These are phyloP conservation scores for Eristalinus sepulchralis DNA, from an alignment of 2,888 invertebrate species.

Conservation along the genomic window DNA sequence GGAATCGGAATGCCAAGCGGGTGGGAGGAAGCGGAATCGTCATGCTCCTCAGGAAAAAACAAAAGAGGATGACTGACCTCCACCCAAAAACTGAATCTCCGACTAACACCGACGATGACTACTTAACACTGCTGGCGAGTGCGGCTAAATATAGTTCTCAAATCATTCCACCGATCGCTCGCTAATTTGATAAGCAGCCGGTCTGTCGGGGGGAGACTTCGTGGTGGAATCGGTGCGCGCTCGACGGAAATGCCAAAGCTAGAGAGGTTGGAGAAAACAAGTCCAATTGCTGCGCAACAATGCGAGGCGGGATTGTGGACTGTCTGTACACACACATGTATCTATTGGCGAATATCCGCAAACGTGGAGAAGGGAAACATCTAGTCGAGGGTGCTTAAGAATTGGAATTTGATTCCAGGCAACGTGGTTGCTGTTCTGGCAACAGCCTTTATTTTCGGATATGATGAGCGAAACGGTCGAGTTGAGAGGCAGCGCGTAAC, in stretches of 20 bases:
- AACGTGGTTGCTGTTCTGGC: neutral
- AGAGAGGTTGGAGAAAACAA: constrained; percentile 23
- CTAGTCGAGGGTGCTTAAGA: neutral
- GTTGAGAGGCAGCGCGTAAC: neutral
- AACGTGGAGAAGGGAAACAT: constrained; percentile 4
- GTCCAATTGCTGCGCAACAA: constrained; percentile 8
- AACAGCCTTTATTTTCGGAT: neutral
- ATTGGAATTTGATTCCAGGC: neutral
- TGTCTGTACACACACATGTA: neutral
- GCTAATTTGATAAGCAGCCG: constrained; percentile 31
- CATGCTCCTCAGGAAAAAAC: neutral
- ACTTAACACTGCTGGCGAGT: neutral
- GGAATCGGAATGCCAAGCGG: neutral
- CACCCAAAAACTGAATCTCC: neutral
- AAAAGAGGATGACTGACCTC: neutral
- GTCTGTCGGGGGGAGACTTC: neutral
- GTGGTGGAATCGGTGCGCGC: neutral
- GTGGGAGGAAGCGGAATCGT: neutral
- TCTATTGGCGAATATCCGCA: neutral
- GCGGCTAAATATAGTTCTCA: constrained; percentile 20
- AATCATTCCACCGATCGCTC: constrained; percentile 10
- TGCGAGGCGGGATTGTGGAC: neutral
- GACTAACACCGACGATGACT: neutral
- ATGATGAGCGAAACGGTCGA: neutral
- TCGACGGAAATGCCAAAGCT: constrained; percentile 6